A percentile compares a stretch with the other conserved stretches of the same genome.
Evolutionary conservation across 2,888 invertebrate genomes (phyloP).

Genomic region (Drosophila cognata): DNA sequence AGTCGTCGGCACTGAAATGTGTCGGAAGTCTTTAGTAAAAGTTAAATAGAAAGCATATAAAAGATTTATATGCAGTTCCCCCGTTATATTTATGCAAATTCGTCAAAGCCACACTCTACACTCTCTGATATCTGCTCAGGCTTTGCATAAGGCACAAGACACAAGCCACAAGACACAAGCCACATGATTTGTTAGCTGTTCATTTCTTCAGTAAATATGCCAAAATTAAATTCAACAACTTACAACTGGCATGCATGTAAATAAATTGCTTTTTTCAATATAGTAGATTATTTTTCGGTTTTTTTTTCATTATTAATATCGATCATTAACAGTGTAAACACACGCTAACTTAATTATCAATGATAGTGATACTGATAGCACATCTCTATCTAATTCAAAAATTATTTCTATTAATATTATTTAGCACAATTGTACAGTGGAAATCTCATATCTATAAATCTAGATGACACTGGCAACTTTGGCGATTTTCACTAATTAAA

Average conservation of each 20-base stretch:
- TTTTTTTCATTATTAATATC: not conserved
- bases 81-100: constrained; percentile 73
- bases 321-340: not conserved
- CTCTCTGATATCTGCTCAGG: constrained; percentile 3
- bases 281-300: not conserved
- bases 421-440: not conserved
- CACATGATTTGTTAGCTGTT: constrained; percentile 8
- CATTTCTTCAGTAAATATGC: constrained; percentile 19
- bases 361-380: not conserved
- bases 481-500: not conserved
- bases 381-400: not conserved
- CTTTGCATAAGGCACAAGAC: constrained; percentile 7
- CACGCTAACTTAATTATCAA: not conserved
- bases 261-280: not conserved
- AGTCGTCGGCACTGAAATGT: constrained; percentile 65
- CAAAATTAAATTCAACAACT: not conserved
- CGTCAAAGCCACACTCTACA: not conserved
- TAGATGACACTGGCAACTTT: not conserved
- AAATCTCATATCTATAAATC: not conserved
- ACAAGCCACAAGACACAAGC: not conserved
- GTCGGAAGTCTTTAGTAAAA: constrained; percentile 78
- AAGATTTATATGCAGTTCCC: constrained; percentile 67
- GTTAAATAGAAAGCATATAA: constrained; percentile 77
- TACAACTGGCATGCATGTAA: constrained; percentile 2
- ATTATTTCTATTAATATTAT: not conserved